A percentile compares a stretch with the other conserved stretches of the same genome.
These are phyloP conservation scores for Caenorhabditis imperialis DNA, from an alignment of 2,888 invertebrate genomes.

Conservation along the genomic window DNA sequence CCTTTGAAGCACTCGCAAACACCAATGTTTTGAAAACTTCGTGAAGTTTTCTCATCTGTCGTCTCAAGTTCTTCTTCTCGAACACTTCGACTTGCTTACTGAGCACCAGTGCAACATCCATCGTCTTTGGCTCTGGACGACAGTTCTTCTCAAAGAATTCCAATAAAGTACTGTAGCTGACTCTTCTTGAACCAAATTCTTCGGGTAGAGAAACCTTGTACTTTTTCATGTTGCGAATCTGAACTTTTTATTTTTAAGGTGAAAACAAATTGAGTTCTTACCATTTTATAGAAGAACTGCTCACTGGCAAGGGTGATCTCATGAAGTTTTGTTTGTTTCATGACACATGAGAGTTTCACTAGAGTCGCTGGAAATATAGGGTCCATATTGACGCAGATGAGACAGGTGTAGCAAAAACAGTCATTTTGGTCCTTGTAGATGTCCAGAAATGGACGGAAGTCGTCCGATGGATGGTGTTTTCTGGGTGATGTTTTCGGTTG, in stretches of 20 bases:
- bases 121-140: not conserved
- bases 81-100: not conserved
- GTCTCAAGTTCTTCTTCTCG: not conserved
- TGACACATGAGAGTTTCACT: too few species aligned
- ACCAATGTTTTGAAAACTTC: conserved; percentile 12
- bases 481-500: not conserved
- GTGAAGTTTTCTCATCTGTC: not conserved
- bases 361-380: not conserved
- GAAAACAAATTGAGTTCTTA: not conserved
- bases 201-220: not conserved
- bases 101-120: conserved; percentile 8
- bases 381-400: conserved; percentile 1
- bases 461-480: not conserved
- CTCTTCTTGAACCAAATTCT: not conserved
- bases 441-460: not conserved
- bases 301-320: not conserved
- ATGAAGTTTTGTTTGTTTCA: not conserved
- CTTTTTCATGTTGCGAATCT: not conserved
- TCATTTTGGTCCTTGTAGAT: not conserved
- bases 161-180: not conserved
- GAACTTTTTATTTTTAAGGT: too few species aligned
- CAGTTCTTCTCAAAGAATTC: conserved; percentile 7
- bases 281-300: not conserved
- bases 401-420: conserved; percentile 15
- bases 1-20: conserved; percentile 4